These are phyloP conservation scores for Cerastis leucographa DNA, from an alignment of 2,888 invertebrate genomes.

Conservation along the genomic window DNA sequence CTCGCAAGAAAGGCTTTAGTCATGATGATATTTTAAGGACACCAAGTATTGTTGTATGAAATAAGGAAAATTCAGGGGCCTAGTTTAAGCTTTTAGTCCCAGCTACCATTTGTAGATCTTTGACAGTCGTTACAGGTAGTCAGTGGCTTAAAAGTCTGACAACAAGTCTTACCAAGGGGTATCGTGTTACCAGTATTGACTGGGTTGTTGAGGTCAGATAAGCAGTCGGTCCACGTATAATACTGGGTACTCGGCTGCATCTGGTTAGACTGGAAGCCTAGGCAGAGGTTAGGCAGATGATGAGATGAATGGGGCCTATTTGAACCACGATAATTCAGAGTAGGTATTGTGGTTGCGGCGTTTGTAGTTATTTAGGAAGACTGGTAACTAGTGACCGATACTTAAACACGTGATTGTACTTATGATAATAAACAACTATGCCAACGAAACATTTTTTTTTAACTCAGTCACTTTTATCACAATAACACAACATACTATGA, in stretches of 20 bases:
- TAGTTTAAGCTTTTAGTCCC: not conserved
- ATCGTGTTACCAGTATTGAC: not conserved
- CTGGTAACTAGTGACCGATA: no score
- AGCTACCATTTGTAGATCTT: not conserved
- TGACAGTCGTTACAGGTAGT: not conserved
- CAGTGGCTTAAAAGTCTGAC: not conserved
- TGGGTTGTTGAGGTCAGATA: not conserved
- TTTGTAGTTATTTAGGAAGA: no score
- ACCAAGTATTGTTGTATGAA: not conserved
- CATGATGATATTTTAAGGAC: not conserved
- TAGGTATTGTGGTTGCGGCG: not conserved
- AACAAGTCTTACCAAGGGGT: not conserved
- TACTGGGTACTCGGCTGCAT: not conserved
- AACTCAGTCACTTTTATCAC: no score
- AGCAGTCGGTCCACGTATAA: not conserved
- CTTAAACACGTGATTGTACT: no score
- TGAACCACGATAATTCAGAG: not conserved
- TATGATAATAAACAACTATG: no score
- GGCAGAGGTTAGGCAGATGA: not conserved
- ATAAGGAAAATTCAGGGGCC: not conserved
- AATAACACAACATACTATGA: no score
- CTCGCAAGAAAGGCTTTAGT: slow-evolving; percentile 2
- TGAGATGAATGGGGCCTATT: not conserved
- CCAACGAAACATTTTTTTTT: no score
- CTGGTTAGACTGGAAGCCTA: not conserved